Percentiles rank a stretch among this genome's conserved stretches.
Evolutionary conservation across 2,113 vertebrate genomes (phyloP).

Genomic region (Todiramphus saurophagus): DNA sequence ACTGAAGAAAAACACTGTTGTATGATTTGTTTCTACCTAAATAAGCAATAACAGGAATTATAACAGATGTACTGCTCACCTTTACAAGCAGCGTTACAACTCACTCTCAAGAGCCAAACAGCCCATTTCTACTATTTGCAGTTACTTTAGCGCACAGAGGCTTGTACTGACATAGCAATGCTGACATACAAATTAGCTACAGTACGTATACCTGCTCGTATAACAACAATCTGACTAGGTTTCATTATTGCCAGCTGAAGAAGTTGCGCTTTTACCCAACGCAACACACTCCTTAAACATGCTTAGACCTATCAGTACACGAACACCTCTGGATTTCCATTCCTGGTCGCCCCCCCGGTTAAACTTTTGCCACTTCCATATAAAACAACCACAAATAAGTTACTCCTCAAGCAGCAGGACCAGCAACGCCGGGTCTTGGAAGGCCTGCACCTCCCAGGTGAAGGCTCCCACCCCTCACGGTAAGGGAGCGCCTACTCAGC

Average conservation of each 20-base stretch:
- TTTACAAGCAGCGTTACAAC: neutral
- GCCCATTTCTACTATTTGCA: neutral
- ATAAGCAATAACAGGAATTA: neutral
- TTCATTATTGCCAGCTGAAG: neutral
- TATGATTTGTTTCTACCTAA: neutral
- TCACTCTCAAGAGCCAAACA: neutral
- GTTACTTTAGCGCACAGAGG: neutral
- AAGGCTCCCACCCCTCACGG: rapidly evolving
- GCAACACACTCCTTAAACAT: neutral
- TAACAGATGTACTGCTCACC: neutral
- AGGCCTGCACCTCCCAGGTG: neutral
- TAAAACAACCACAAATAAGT: neutral
- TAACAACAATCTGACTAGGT: rapidly evolving
- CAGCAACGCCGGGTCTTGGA: too few species aligned
- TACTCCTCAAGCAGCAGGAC: rapidly evolving
- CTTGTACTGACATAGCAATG: neutral
- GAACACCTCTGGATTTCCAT: neutral
- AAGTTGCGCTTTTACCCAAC: neutral
- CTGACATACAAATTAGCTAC: neutral
- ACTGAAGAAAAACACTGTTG: neutral
- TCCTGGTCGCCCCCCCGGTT: rapidly evolving
- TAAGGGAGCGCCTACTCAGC: rapidly evolving
- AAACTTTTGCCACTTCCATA: neutral
- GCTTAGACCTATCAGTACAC: neutral
- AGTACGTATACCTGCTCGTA: neutral